phyloP scores from a whole-genome alignment of 2,113 vertebrate genomes.

The Menidia beryllina region DNA sequence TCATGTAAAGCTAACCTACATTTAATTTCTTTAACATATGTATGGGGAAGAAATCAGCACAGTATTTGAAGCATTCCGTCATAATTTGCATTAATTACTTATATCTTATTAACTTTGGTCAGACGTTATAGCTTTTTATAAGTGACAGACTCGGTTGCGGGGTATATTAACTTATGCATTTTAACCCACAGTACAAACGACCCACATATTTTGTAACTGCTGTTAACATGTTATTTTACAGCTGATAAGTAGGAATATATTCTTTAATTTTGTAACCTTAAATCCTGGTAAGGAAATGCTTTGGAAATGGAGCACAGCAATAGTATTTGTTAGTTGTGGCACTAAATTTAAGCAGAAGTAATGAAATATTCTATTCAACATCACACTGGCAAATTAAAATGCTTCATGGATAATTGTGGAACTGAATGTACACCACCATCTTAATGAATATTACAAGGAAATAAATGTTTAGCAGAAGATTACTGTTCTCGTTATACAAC shows the following conservation, averaged over 20 bases:
- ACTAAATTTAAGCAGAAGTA: constrained; percentile 2
- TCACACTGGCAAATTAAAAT: background rate
- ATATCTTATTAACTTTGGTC: background rate
- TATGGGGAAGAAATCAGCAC: background rate
- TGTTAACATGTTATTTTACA: constrained; percentile 2
- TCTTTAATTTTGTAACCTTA: constrained; percentile 6
- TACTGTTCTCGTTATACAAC: background rate
- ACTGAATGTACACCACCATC: background rate
- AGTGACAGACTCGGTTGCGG: background rate
- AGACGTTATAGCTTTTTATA: background rate
- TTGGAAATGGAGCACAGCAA: background rate
- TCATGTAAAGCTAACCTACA: too few species aligned
- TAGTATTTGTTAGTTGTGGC: background rate
- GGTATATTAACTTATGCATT: background rate
- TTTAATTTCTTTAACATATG: too few species aligned
- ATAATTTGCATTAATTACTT: background rate
- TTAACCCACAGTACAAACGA: background rate
- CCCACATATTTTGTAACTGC: background rate
- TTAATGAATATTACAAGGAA: constrained; percentile 1
- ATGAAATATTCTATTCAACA: constrained; percentile 4
- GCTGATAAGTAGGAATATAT: background rate
- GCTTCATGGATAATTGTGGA: background rate
- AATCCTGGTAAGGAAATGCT: constrained; percentile 5
- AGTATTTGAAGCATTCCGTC: background rate
- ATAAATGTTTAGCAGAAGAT: background rate